These are phyloP conservation scores for Hepsetus odoe DNA, from an alignment of 2,113 vertebrate species.

Conservation along the genomic window DNA sequence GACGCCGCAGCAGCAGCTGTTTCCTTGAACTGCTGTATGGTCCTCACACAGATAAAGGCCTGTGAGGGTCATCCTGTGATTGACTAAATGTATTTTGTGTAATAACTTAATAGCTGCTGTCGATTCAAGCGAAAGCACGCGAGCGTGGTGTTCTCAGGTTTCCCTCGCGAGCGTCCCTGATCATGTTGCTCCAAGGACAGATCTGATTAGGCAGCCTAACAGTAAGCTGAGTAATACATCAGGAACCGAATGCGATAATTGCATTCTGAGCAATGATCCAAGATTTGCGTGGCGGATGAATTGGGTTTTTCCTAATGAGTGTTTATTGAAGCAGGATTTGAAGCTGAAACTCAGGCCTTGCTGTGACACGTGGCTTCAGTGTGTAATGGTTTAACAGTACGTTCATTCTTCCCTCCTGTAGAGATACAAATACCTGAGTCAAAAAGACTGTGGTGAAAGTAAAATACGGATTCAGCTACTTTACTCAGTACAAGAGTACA, in stretches of 20 bases:
- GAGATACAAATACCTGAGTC: too few relatives aligned
- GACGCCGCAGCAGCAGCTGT: not conserved
- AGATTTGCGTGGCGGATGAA: constrained; percentile 13
- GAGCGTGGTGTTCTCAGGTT: not conserved
- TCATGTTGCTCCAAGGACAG: not conserved
- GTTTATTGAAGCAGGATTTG: constrained; percentile 1
- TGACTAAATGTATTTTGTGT: not conserved
- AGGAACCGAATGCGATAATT: not conserved
- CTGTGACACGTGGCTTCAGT: not conserved
- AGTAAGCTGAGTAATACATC: not conserved
- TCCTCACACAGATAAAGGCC: too few relatives aligned
- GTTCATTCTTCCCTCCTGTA: too few relatives aligned
- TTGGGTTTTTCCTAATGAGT: constrained; percentile 17
- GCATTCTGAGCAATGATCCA: constrained; percentile 20
- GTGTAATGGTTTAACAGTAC: too few relatives aligned
- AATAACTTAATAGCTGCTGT: not conserved
- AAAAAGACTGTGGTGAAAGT: too few relatives aligned
- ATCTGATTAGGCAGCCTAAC: constrained; percentile 9
- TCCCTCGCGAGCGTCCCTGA: not conserved
- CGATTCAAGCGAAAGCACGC: not conserved
- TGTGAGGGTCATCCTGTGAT: not conserved
- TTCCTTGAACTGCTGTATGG: too few relatives aligned
- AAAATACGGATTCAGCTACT: too few relatives aligned
- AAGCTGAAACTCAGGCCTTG: not conserved
- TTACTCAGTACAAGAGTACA: too few relatives aligned